Evolutionary conservation across 1,140 invertebrate species (phyloP), one percentile per base, ranked within the genome.

Genomic region (Aricia agestis): DNA sequence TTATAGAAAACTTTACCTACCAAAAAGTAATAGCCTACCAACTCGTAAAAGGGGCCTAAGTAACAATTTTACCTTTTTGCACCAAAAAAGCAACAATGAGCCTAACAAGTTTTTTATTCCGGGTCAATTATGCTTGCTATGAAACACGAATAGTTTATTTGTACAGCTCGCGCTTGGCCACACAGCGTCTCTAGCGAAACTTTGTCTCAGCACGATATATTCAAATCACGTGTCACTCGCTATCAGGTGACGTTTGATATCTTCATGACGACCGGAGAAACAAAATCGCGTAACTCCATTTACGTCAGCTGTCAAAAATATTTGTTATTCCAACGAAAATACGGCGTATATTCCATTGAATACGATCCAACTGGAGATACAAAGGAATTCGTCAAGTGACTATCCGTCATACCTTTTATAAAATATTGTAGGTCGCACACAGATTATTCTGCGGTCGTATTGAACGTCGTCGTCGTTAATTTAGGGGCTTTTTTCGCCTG

Each of bases 171-270:
- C 45, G 69, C 63, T 65, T 67, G 52, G 72, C 63, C 67, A 74
- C 67, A 73, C 70, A 73, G 63, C 73, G 74, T 74, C 76, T 83
- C 78, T 79, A 79, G 80, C 79, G 73, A 81, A 88, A 87, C 82
- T 83, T 83, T 79, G 79, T 87, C 86, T 82, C 85, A 85, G 82
- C 85, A 87, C 80, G 85, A 87, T 85, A 85, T 85, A 86, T 88
- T 86, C 82, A 85, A 86, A 86, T 87, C 74, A 76, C 79, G 72
- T 90, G 87, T 90, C 86, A 87, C 84, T 87, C 74, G 84, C 82
- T 87, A 87, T 79, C 73, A 73, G 71, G 70, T 79, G 78, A 79
- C 78, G 68, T 67, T 82, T 87, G 84, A 88, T 85, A 78, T 87
- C 87, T 88, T 87, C 78, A 86, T 87, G 77, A 83, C 75, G 68